These are phyloP conservation scores for Micromesistius poutassou DNA, from an alignment of 2,797 vertebrate species.

Conservation along the genomic window DNA sequence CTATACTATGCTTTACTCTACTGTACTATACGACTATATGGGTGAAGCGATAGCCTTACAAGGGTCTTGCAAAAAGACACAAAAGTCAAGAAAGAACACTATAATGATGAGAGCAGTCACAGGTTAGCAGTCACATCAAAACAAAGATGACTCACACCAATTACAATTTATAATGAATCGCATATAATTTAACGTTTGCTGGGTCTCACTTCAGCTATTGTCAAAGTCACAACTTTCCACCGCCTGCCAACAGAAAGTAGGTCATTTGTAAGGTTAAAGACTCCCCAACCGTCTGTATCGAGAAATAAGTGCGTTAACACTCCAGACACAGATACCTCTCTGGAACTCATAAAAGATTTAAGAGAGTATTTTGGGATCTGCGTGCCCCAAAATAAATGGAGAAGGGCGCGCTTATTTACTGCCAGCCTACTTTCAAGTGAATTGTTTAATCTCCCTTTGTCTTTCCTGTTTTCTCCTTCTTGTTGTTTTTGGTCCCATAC, in stretches of 20 bases:
- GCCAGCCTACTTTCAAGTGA: constrained; percentile 54
- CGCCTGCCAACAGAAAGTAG: constrained; percentile 53
- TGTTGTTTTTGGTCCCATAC: background rate
- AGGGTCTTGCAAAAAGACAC: background rate
- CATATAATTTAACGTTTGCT: constrained; percentile 6
- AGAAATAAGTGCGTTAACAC: constrained; percentile 61
- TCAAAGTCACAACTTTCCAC: constrained; percentile 44
- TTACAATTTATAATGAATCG: background rate
- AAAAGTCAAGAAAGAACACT: background rate
- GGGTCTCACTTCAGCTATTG: constrained; percentile 30
- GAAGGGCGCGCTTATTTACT: constrained; percentile 60
- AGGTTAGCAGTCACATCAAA: background rate
- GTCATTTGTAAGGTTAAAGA: constrained; percentile 64
- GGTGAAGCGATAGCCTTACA: background rate
- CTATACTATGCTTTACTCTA: background rate
- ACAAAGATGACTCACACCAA: background rate
- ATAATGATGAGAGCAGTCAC: background rate
- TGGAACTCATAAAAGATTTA: constrained; percentile 74
- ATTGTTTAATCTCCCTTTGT: constrained; percentile 31
- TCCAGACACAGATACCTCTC: constrained; percentile 62
- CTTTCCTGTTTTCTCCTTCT: constrained; percentile 14
- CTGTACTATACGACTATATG: background rate
- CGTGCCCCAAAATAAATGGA: constrained; percentile 60
- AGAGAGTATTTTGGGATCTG: constrained; percentile 67
- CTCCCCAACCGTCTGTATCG: constrained; percentile 49